Conservation (phyloP, 2,797 vertebrate genomes). For the Neosilurus mollespiculum region DNA sequence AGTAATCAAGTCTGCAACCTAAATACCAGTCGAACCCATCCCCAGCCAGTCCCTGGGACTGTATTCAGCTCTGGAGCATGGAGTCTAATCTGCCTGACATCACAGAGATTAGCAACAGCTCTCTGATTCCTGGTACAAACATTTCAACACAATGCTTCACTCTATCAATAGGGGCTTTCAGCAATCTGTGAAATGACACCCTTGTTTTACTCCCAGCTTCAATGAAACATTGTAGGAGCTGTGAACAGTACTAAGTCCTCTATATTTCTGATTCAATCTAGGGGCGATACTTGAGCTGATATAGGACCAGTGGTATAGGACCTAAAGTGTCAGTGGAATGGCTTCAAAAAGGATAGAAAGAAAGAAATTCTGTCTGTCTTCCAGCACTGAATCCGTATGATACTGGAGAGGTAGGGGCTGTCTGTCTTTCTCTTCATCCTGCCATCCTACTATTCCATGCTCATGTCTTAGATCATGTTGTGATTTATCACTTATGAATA, state of each 20-base stretch:
- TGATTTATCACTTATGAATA: slow-evolving; percentile 40
- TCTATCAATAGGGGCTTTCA: slow-evolving; percentile 54
- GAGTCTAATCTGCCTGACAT: slow-evolving; percentile 54
- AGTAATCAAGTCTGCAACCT: slow-evolving; percentile 42
- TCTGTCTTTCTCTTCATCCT: slow-evolving; percentile 39
- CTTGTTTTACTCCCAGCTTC: slow-evolving; percentile 45
- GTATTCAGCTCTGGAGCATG: slow-evolving; percentile 33
- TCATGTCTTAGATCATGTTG: slow-evolving; percentile 25
- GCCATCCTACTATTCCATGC: slow-evolving; percentile 37
- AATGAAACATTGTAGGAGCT: slow-evolving; percentile 50
- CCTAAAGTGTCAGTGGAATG: not conserved
- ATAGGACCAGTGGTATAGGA: slow-evolving; percentile 12
- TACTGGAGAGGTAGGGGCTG: slow-evolving; percentile 47
- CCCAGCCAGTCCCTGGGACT: slow-evolving; percentile 37
- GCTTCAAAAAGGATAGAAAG: slow-evolving; percentile 17
- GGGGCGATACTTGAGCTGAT: not conserved
- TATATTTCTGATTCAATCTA: slow-evolving; percentile 34
- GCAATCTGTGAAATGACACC: slow-evolving; percentile 41
- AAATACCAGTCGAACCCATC: slow-evolving; percentile 53
- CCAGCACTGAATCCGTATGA: slow-evolving; percentile 8
- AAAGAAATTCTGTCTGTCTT: slow-evolving; percentile 19
- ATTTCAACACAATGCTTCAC: slow-evolving; percentile 52
- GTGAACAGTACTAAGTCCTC: slow-evolving; percentile 35
- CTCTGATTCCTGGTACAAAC: slow-evolving; percentile 55
- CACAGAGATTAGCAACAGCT: slow-evolving; percentile 53